phyloP scores from a whole-genome alignment of 1,140 invertebrate species.

The Trichomalopsis sarcophagae region DNA sequence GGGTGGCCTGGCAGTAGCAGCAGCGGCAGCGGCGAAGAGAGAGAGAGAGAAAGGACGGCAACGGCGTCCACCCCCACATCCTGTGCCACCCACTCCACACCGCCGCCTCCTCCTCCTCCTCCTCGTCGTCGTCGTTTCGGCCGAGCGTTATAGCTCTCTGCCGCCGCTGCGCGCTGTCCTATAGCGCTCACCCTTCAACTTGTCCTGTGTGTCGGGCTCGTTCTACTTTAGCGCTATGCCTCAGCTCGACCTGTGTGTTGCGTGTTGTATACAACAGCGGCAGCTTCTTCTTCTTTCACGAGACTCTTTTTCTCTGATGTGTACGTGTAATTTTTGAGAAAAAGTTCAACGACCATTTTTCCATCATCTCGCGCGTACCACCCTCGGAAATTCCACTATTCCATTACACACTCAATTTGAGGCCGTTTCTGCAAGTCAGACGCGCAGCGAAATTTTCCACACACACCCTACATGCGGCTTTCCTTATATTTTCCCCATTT shows the following conservation, averaged over 20 bases:
- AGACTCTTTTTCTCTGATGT: not conserved
- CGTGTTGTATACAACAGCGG: not conserved
- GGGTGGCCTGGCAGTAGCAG: conserved; percentile 44
- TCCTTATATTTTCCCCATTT: not conserved
- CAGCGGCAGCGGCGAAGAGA: conserved; percentile 37
- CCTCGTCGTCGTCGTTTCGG: conserved; percentile 47
- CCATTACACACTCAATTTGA: not conserved
- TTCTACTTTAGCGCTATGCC: conserved; percentile 27
- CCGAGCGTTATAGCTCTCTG: conserved; percentile 35
- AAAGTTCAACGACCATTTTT: not conserved
- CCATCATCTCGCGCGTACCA: not conserved
- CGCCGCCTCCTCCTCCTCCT: conserved; percentile 44
- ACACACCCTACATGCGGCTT: not conserved
- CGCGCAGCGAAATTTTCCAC: not conserved
- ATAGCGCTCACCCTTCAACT: conserved; percentile 46
- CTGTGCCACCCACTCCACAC: conserved; percentile 46
- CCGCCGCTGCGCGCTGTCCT: not conserved
- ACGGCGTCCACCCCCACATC: conserved; percentile 56
- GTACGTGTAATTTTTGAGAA: not conserved
- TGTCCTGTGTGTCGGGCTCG: conserved; percentile 37
- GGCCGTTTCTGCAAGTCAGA: not conserved
- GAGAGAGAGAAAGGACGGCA: conserved; percentile 30
- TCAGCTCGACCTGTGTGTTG: not conserved
- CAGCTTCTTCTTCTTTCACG: conserved; percentile 3
- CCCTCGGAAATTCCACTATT: not conserved